These are phyloP conservation scores for Penaeus chinensis DNA, from an alignment of 1,140 invertebrate genomes.

Conservation along the genomic window DNA sequence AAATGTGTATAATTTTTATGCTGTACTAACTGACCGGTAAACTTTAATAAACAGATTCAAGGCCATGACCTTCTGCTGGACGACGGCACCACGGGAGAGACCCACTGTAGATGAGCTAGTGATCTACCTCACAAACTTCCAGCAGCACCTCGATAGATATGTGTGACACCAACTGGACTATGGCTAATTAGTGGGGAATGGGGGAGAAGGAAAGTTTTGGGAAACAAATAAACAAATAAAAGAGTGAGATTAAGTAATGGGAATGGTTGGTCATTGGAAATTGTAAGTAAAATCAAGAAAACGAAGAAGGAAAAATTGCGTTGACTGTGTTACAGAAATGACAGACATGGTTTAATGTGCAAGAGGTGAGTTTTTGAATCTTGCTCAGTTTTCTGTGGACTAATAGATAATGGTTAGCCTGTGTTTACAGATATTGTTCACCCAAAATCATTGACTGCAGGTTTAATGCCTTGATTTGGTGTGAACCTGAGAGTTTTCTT, in stretches of 20 bases:
- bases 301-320: too few species aligned
- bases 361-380: too few species aligned
- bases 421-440: too few species aligned
- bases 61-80: constrained; percentile 94
- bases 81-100: constrained; percentile 79
- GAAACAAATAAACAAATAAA: background rate
- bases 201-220: background rate
- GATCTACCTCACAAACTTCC: constrained; percentile 60
- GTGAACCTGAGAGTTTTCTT: too few species aligned
- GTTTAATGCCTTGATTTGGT: too few species aligned
- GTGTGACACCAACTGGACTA: constrained; percentile 40
- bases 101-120: constrained; percentile 71
- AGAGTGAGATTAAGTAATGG: background rate
- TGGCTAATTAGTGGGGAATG: background rate
- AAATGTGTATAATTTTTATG: background rate
- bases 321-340: too few species aligned
- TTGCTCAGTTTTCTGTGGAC: too few species aligned
- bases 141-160: constrained; percentile 60
- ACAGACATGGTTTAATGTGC: too few species aligned
- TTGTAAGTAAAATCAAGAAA: too few species aligned
- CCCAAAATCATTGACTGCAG: too few species aligned
- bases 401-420: too few species aligned
- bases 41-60: constrained; percentile 47
- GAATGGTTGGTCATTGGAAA: background rate
- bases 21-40: background rate